A percentile compares a stretch with the other conserved stretches of the same genome.
phyloP scores from a whole-genome alignment of 2,888 invertebrate genomes.

The Drepanosiphum platanoidis region DNA sequence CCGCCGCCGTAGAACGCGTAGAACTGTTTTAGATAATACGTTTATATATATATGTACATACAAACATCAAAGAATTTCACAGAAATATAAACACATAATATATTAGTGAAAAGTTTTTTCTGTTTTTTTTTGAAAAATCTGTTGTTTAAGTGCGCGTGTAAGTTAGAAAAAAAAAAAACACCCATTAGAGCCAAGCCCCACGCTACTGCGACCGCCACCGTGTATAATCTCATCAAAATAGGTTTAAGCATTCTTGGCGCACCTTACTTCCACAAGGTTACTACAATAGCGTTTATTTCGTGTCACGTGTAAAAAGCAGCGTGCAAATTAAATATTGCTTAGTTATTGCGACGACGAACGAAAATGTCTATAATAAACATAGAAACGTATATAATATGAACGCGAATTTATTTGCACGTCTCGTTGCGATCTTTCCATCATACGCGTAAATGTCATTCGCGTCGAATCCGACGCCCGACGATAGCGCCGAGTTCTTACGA shows the following conservation, averaged over 20 bases:
- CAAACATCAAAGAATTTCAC: too few relatives aligned
- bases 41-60: too few relatives aligned
- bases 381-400: background rate
- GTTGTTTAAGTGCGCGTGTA: background rate
- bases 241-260: slow-evolving; percentile 49
- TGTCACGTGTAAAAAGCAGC: background rate
- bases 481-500: too few relatives aligned
- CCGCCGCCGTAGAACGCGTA: too few relatives aligned
- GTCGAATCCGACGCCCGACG: too few relatives aligned
- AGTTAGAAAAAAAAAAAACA: background rate
- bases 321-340: background rate
- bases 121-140: slow-evolving; percentile 27
- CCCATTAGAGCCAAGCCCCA: slow-evolving; percentile 4
- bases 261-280: slow-evolving; percentile 45
- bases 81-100: too few relatives aligned
- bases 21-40: too few relatives aligned
- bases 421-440: too few relatives aligned
- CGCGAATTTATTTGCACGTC: too few relatives aligned
- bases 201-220: background rate
- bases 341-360: background rate
- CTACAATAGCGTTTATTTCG: slow-evolving; percentile 20
- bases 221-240: slow-evolving; percentile 35
- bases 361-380: background rate
- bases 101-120: background rate
- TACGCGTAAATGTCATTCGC: too few relatives aligned